A percentile compares a stretch with the other conserved stretches of the same genome.
Evolutionary conservation across 2,888 invertebrate species (phyloP).

Genomic region (Phyllotreta striolata): DNA sequence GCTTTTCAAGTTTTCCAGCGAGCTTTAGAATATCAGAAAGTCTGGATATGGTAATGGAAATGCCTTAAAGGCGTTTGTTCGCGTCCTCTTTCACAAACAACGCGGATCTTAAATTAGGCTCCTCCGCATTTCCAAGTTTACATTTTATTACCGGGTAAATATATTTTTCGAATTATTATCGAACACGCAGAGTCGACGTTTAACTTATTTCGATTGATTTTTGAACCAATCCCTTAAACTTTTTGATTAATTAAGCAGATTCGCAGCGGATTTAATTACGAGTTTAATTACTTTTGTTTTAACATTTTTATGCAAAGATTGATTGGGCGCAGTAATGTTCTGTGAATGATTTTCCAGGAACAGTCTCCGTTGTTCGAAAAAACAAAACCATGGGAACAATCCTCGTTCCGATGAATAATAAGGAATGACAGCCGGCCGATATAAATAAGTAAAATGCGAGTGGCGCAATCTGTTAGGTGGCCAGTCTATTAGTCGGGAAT

Average conservation of each 20-base stretch:
- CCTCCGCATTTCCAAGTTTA: conserved; percentile 53
- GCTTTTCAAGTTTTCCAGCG: conserved; percentile 37
- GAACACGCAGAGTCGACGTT: conserved; percentile 20
- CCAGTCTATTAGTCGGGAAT: conserved; percentile 60
- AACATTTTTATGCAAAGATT: too few species aligned
- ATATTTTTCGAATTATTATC: conserved; percentile 37
- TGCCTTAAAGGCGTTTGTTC: conserved; percentile 68
- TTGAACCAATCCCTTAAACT: neutral
- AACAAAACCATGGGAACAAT: conserved; percentile 21
- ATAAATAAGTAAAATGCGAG: conserved; percentile 57
- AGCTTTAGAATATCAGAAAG: conserved; percentile 39
- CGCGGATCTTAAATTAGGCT: conserved; percentile 56
- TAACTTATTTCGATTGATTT: conserved; percentile 27
- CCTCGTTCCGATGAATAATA: conserved; percentile 42
- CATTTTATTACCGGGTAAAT: conserved; percentile 49
- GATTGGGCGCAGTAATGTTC: too few species aligned
- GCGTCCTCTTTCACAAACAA: conserved; percentile 57
- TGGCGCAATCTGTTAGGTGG: conserved; percentile 59
- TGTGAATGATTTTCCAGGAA: conserved; percentile 11
- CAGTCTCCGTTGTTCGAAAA: conserved; percentile 1
- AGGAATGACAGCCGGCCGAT: conserved; percentile 55
- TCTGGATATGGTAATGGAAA: conserved; percentile 65
- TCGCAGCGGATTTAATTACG: too few species aligned
- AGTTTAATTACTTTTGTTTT: too few species aligned
- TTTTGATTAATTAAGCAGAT: neutral